Conservation (phyloP, 2,113 vertebrate species). For the Chaetodon trifascialis region DNA sequence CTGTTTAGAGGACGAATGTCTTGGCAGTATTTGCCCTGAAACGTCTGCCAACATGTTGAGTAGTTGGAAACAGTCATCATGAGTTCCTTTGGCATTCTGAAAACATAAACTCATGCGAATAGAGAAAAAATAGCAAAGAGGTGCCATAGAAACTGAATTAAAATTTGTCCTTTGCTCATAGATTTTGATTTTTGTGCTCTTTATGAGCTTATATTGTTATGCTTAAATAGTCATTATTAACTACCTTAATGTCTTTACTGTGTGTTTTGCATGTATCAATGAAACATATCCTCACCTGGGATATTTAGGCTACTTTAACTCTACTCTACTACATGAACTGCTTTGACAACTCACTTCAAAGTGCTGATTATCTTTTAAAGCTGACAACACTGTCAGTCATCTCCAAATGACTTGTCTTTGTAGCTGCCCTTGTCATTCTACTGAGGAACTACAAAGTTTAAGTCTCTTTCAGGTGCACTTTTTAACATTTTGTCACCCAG, state of each 20-base stretch:
- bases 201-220: not conserved
- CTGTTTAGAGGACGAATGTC: constrained; percentile 37
- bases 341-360: not conserved
- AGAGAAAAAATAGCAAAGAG: not conserved
- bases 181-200: not conserved
- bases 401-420: not conserved
- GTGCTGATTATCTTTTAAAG: not conserved
- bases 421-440: constrained; percentile 7
- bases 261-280: not conserved
- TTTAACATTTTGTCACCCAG: not conserved
- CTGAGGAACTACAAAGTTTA: not conserved
- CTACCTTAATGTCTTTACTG: not conserved
- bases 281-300: not conserved
- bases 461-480: not conserved
- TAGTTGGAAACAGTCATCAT: constrained; percentile 32
- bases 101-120: not conserved
- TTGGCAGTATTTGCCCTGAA: constrained; percentile 55
- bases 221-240: not conserved
- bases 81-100: constrained; percentile 4
- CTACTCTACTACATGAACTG: not conserved
- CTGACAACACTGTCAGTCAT: not conserved
- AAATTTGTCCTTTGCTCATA: not conserved
- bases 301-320: not conserved
- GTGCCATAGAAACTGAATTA: not conserved
- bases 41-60: constrained; percentile 49